Conservation (phyloP, 2,888 invertebrate species). For the Thysanoteuthis rhombus region DNA sequence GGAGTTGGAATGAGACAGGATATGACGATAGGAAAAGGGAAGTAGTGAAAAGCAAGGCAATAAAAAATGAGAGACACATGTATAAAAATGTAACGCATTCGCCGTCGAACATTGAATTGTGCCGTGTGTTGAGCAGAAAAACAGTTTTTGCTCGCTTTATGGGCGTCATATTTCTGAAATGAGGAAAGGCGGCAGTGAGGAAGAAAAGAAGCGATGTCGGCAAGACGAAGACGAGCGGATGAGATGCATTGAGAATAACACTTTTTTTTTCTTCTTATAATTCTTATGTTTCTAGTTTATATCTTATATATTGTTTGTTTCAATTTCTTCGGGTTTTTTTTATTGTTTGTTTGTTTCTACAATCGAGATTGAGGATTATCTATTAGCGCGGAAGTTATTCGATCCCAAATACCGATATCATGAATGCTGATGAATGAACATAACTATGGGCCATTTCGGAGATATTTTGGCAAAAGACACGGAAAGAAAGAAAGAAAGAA, state of each 20-base stretch:
- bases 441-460: not conserved
- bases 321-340: not conserved
- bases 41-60: not conserved
- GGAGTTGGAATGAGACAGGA: not conserved
- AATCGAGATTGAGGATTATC: not conserved
- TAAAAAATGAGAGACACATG: not conserved
- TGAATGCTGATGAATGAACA: not conserved
- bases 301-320: not conserved
- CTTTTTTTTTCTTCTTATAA: not conserved
- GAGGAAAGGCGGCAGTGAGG: not conserved
- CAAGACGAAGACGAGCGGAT: not conserved
- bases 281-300: not conserved
- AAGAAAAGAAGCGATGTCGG: not conserved
- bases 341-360: not conserved
- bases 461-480: too few species aligned
- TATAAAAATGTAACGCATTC: not conserved
- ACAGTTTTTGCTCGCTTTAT: not conserved
- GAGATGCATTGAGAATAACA: not conserved
- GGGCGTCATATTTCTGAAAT: conserved; percentile 12
- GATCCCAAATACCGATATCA: not conserved
- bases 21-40: not conserved
- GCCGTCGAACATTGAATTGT: not conserved
- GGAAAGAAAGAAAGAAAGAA: too few species aligned
- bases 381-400: not conserved
- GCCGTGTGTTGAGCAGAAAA: not conserved